A percentile compares a stretch with the other conserved stretches of the same genome.
phyloP scores from a whole-genome alignment of 1,140 invertebrate species.

The Caenorhabditis brenneri region DNA sequence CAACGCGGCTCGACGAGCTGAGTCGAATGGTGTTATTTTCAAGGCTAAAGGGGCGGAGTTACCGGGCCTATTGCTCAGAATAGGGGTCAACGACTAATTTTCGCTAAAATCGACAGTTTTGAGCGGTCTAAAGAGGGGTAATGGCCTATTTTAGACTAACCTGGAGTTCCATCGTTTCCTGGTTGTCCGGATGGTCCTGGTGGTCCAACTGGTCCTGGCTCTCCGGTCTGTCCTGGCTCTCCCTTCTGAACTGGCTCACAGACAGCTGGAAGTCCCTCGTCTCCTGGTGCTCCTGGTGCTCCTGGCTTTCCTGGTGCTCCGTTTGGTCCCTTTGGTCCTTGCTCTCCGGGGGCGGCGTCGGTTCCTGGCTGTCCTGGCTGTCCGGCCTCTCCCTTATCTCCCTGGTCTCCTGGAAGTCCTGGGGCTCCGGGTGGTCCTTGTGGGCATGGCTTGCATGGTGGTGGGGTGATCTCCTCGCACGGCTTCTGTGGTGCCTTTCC shows the following conservation, averaged over 20 bases:
- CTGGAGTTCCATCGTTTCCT: constrained; percentile 44
- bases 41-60: too few species aligned
- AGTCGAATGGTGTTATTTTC: too few species aligned
- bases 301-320: constrained; percentile 44
- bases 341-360: constrained; percentile 44
- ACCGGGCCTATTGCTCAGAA: too few species aligned
- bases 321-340: constrained; percentile 42
- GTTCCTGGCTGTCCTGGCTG: constrained; percentile 18
- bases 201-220: constrained; percentile 46
- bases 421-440: constrained; percentile 48
- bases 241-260: constrained; percentile 41
- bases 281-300: constrained; percentile 39
- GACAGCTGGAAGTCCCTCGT: constrained; percentile 25
- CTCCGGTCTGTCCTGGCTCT: constrained; percentile 40
- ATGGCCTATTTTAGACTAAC: too few species aligned
- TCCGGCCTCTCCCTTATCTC: constrained; percentile 42
- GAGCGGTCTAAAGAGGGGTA: too few species aligned
- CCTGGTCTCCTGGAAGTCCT: constrained; percentile 37
- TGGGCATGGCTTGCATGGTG: constrained; percentile 50
- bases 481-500: constrained; percentile 47
- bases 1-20: too few species aligned
- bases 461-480: constrained; percentile 45
- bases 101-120: too few species aligned
- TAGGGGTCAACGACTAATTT: too few species aligned
- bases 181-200: constrained; percentile 45